Evolutionary conservation across 2,888 invertebrate genomes (phyloP), one percentile per base, ranked within the genome.

Genomic region (Phorcus lineatus): DNA sequence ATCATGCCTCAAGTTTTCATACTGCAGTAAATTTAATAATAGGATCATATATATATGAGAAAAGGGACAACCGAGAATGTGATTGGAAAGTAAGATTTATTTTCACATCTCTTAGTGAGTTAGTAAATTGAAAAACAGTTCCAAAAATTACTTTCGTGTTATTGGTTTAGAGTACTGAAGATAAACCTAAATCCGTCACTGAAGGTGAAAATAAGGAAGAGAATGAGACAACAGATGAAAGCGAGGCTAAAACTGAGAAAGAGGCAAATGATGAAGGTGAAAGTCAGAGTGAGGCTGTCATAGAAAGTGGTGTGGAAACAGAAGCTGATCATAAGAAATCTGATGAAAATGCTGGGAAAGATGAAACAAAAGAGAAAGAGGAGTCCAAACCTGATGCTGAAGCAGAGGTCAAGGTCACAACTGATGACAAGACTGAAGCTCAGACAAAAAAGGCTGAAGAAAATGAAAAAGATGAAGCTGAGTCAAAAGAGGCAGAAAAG

Each of bases 301-400:
- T 74, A 80, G 57, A 77, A 81, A 62, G 53, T 22, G 6, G 13
- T 47, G n/a, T 31, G 67, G 40, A 78, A 74, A 28, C 77, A 82
- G 78, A 78, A 81, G 76, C 57, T 53, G 53, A 40, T 19, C 22
- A 62, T 17, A 57, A 78, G 16, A 62, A 75, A 57, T n/a, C n/a
- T 40, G 67, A 78, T n/a, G 52, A 52, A 52, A 53, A 13, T 40
- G 78, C 57, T 54, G 67, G 16, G 0, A 47, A 75, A 52, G 74
- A 78, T 22, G 75, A 62, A 31, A 2, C 36, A 53, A 19, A 67
- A 13, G 74, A 74, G 40, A 78, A 57, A 55, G 62, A 77, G 47
- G 74, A n/a, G 28, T 36, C 47, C 67, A 52, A 19, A 47, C 31
- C 19, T n/a, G 74, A 77, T 0, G 74, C n/a, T 36, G 47, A 74